These are phyloP conservation scores for Himalopsyche japonica DNA, from an alignment of 2,888 invertebrate species.

Conservation along the genomic window DNA sequence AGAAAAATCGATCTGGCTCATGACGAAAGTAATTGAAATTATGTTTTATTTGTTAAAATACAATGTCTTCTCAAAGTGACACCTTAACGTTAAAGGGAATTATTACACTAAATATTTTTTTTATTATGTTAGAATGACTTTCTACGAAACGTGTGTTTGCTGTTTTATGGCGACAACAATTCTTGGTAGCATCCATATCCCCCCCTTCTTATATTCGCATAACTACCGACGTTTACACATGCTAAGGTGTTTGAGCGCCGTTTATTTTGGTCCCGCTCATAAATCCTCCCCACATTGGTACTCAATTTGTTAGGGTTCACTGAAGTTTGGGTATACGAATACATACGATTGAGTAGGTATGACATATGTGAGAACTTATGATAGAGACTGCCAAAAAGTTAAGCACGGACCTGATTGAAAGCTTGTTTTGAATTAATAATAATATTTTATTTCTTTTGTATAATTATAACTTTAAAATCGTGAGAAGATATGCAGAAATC, in stretches of 20 bases:
- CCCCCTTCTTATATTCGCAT: neutral
- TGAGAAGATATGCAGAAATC: too few species aligned
- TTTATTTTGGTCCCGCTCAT: neutral
- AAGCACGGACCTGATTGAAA: neutral
- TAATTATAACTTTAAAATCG: too few species aligned
- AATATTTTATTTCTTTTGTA: neutral
- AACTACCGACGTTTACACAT: neutral
- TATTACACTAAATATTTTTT: too few species aligned
- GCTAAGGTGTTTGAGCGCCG: neutral
- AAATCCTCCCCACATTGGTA: neutral
- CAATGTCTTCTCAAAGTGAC: too few species aligned
- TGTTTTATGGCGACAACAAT: neutral
- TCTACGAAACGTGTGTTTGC: too few species aligned
- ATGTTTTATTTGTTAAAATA: too few species aligned
- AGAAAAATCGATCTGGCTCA: too few species aligned
- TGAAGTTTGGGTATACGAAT: neutral
- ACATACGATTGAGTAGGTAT: neutral
- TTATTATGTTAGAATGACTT: too few species aligned
- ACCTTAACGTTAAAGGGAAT: too few species aligned
- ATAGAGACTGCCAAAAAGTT: neutral
- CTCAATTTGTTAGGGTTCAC: neutral
- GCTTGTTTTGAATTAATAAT: neutral
- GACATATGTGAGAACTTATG: neutral
- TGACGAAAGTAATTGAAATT: too few species aligned
- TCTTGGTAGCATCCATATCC: neutral